phyloP scores from a whole-genome alignment of 1,140 invertebrate genomes.

The Papilio aristodemus region DNA sequence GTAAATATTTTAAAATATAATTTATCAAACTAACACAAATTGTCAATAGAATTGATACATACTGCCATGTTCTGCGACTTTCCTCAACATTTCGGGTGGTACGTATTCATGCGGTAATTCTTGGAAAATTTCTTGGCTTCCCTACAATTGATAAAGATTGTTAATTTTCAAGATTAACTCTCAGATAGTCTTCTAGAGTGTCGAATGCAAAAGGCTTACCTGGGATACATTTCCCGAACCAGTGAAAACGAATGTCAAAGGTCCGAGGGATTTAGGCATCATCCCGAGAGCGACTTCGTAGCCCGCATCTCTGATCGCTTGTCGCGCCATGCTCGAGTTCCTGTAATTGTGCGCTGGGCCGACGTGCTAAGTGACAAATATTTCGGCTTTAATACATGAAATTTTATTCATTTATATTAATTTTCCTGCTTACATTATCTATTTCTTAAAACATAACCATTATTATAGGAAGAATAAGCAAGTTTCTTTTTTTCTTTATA shows the following conservation, averaged over 20 bases:
- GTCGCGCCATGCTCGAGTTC: slow-evolving; percentile 97
- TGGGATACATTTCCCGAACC: slow-evolving; percentile 93
- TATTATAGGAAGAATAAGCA: no score
- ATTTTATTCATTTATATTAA: no score
- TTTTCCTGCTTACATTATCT: no score
- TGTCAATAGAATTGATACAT: slow-evolving; percentile 64
- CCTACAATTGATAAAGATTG: slow-evolving; percentile 78
- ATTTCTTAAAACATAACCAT: no score
- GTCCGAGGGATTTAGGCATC: slow-evolving; percentile 99
- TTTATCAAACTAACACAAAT: background rate
- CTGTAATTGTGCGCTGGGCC: slow-evolving; percentile 99
- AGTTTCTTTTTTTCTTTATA: no score
- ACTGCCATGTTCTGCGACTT: slow-evolving; percentile 94
- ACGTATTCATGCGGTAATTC: slow-evolving; percentile 99
- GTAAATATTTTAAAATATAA: no score
- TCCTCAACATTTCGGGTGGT: slow-evolving; percentile 94
- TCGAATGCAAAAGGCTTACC: slow-evolving; percentile 66
- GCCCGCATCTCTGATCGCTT: slow-evolving; percentile 97
- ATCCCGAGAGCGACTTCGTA: slow-evolving; percentile 98
- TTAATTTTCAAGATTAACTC: background rate
- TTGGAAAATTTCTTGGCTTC: slow-evolving; percentile 98
- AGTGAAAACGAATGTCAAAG: slow-evolving; percentile 98
- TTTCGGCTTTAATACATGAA: no score
- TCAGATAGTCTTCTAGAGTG: background rate
- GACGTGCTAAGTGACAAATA: slow-evolving; percentile 86